A percentile compares a stretch with the other conserved stretches of the same genome.
These are phyloP conservation scores for Phalloptychus januarius DNA, from an alignment of 2,797 vertebrate genomes.

Conservation along the genomic window DNA sequence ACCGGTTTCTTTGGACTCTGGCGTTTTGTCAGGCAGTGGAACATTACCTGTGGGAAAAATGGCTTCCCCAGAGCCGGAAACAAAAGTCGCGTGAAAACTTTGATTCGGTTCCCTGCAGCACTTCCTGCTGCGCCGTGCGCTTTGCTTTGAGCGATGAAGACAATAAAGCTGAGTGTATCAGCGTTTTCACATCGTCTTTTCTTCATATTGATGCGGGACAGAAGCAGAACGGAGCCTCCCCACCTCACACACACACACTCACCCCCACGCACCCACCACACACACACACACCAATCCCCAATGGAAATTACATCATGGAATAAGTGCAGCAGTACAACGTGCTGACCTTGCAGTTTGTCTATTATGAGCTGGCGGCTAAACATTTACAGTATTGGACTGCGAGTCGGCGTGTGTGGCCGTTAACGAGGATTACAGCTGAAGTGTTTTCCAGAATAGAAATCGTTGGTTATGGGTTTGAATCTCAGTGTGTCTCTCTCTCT, in stretches of 20 bases:
- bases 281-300: neutral
- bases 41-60: neutral
- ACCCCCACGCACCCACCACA: too few species aligned
- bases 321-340: conserved; percentile 9
- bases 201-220: neutral
- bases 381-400: conserved; percentile 1
- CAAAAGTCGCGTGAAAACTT: neutral
- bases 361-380: conserved; percentile 19
- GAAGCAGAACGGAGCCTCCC: neutral
- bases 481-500: neutral
- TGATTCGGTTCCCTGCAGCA: neutral
- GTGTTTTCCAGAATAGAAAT: neutral
- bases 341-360: conserved; percentile 14
- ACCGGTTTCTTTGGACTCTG: neutral
- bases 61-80: neutral
- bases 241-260: neutral
- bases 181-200: neutral
- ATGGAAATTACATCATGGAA: conserved; percentile 8
- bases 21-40: neutral
- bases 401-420: neutral
- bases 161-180: neutral
- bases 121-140: neutral
- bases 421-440: conserved; percentile 12
- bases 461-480: conserved; percentile 10
- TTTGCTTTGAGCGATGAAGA: neutral